Base-by-base conservation (phyloP, 2,888 invertebrate species). In the Helobdella robusta region DNA sequence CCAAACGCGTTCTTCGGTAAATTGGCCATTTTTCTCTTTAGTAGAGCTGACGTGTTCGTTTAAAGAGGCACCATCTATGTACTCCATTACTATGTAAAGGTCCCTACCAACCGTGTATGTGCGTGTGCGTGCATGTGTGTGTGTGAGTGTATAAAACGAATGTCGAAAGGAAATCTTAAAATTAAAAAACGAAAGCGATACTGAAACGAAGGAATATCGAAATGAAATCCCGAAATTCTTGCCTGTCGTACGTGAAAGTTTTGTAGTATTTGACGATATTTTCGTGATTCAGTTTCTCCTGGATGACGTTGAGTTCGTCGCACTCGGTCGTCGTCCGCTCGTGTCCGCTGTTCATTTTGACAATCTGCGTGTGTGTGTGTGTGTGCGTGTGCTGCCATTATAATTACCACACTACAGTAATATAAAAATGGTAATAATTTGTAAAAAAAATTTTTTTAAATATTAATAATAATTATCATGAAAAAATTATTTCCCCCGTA, bases 41-140 rank as follows among this genome's bases (percentile, higher is more conserved):
- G 79, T 74, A 4, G 79, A 80, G 44, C 73, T 76, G 60, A 81
- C 78, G 69, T 79, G 78, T 70, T 81, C 81, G n/a, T 73, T 75
- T 11, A 81, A 71, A 0, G 80, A 77, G 11, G 77, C 76, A 1
- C 81, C 81, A 68, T 81, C 80, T 23, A 81, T 80, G 28, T 80
- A 71, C 68, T 81, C 81, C 81, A 81, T 81, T 35, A 81, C 79
- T 50, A 81, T 80, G 71, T 79, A 81, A 59, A 81, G 70, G 8
- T 50, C 50, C 34, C 44, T 62, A 15, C 50, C 50, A 28, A 48
- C 30, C 28, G 50, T 46, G 34, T 50, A 62, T 18, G 48, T 62
- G n/a, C n/a, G n/a, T n/a, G n/a, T n/a, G n/a, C n/a, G n/a, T n/a
- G n/a, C n/a, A n/a, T n/a, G n/a, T n/a, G n/a, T n/a, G n/a, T n/a